Conservation (phyloP, 2,888 invertebrate species). For the Agrotis segetum region DNA sequence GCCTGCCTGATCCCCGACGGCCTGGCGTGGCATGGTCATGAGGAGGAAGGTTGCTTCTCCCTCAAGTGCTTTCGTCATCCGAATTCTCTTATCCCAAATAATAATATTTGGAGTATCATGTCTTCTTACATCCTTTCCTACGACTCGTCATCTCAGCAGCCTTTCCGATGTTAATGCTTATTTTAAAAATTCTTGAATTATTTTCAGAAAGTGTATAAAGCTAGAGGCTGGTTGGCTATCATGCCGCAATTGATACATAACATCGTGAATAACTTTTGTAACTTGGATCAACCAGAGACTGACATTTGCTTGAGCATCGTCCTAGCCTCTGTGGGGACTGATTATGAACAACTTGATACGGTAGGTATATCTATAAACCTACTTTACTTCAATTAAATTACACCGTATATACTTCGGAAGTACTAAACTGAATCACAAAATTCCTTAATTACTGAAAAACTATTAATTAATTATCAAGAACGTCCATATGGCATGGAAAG, state of each 20-base stretch:
- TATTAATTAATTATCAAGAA: no score
- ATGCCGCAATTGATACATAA: conserved; percentile 70
- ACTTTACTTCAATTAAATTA: not conserved
- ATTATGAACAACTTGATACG: conserved; percentile 83
- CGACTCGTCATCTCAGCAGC: not conserved
- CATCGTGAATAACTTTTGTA: conserved; percentile 75
- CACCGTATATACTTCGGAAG: no score
- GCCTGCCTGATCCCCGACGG: no score
- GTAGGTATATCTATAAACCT: conserved; percentile 65
- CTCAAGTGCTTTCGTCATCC: no score
- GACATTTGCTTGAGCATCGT: conserved; percentile 80
- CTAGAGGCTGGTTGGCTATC: conserved; percentile 75
- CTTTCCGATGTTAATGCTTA: not conserved
- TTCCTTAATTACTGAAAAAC: no score
- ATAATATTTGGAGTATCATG: not conserved
- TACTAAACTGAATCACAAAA: no score
- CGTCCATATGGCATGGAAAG: no score
- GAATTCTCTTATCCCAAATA: not conserved
- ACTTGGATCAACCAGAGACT: conserved; percentile 66
- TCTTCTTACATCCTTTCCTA: not conserved
- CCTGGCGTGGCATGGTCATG: no score
- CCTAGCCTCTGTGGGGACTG: conserved; percentile 82
- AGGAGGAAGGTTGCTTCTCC: no score
- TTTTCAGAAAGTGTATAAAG: conserved; percentile 74
- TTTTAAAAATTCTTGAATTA: not conserved